Evolutionary conservation across 2,113 vertebrate species (phyloP).

Genomic region (Petromus typicus): DNA sequence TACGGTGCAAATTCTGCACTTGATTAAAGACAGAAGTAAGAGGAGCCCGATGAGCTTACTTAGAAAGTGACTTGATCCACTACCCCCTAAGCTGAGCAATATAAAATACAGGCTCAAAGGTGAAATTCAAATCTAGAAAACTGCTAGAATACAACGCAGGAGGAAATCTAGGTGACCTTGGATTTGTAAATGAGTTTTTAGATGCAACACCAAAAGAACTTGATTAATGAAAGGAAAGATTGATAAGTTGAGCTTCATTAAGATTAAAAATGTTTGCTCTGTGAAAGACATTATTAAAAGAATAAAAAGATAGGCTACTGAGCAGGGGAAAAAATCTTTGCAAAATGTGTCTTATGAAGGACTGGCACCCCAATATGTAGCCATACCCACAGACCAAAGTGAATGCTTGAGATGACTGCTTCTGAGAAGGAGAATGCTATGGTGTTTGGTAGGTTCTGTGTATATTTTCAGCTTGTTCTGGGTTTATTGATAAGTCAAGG

Average conservation of each 20-base stretch:
- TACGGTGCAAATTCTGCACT: constrained; percentile 14
- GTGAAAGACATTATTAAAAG: neutral
- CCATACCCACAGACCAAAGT: neutral
- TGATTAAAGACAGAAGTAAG: constrained; percentile 20
- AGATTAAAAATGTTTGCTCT: neutral
- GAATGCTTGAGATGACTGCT: neutral
- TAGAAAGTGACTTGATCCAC: neutral
- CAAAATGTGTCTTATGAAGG: neutral
- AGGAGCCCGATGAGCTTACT: neutral
- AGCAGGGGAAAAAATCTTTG: constrained; percentile 1
- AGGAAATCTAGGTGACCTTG: neutral
- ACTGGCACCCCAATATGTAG: neutral
- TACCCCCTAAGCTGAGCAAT: neutral
- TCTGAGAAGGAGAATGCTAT: neutral
- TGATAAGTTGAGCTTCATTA: constrained; percentile 7
- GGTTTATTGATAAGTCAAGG: neutral
- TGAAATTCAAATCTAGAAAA: constrained; percentile 16
- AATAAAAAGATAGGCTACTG: constrained; percentile 1
- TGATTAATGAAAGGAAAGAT: neutral
- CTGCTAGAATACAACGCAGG: neutral
- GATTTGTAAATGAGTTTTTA: neutral
- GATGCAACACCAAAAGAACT: neutral
- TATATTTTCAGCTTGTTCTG: neutral
- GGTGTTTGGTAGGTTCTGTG: neutral
- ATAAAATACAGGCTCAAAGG: neutral